Conservation (phyloP, 1,140 invertebrate species). For the Yoshiicerus persimilis region DNA sequence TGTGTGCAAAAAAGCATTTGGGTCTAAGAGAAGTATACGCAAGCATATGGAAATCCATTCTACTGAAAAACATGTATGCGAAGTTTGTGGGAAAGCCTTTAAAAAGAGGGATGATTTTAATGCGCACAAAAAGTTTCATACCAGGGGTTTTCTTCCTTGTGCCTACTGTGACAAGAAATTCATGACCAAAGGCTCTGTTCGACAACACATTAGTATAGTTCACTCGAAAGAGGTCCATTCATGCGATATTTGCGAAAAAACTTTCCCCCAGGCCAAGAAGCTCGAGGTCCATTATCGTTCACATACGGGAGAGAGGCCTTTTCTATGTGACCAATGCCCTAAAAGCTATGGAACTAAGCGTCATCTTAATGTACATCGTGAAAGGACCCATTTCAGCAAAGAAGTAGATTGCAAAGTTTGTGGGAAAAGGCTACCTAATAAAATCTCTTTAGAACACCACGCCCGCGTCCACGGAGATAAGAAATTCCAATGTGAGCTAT, state of each 20-base stretch:
- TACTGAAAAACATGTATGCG: background rate
- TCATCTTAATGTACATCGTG: background rate
- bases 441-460: background rate
- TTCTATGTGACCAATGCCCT: background rate
- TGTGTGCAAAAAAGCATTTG: background rate
- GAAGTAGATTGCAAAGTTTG: background rate
- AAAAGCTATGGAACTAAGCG: background rate
- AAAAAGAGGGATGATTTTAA: background rate
- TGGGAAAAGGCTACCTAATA: background rate
- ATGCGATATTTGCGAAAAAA: background rate
- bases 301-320: background rate
- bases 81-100: background rate
- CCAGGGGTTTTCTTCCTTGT: background rate
- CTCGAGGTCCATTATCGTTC: background rate
- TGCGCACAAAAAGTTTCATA: background rate
- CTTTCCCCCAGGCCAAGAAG: accelerated
- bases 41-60: background rate
- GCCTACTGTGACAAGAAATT: background rate
- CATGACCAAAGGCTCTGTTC: background rate
- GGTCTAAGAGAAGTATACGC: background rate
- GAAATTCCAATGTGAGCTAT: no score
- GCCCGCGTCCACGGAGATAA: background rate
- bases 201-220: background rate
- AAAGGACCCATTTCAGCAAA: background rate
- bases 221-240: background rate